Percentiles rank a stretch among this genome's conserved stretches.
Evolutionary conservation across 2,113 vertebrate species (phyloP).

Genomic region (Eubucco bourcierii): DNA sequence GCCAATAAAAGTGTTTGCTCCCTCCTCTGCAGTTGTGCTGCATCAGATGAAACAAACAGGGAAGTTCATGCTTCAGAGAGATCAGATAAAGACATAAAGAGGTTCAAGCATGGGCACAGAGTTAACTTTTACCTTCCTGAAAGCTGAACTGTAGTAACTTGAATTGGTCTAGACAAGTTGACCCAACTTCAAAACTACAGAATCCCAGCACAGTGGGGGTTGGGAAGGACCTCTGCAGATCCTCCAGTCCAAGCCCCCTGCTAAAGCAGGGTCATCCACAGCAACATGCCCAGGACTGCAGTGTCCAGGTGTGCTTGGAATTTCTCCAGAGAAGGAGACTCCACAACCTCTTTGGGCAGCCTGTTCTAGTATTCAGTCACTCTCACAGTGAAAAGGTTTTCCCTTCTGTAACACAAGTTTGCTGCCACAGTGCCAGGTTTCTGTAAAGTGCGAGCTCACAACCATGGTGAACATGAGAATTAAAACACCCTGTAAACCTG

Average conservation of each 20-base stretch:
- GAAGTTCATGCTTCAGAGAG: slow-evolving; percentile 19
- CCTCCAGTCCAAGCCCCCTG: no score
- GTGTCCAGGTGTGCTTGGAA: no score
- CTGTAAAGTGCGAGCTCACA: neutral
- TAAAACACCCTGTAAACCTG: neutral
- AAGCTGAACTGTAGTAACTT: neutral
- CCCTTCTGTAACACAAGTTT: neutral
- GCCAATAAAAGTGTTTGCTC: neutral
- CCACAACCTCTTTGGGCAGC: no score
- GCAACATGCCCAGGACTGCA: no score
- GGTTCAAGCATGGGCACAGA: neutral
- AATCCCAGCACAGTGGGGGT: no score
- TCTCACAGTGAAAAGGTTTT: no score
- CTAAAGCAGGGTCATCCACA: no score
- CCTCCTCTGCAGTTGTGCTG: neutral
- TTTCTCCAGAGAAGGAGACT: no score
- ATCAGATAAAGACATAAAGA: slow-evolving; percentile 27
- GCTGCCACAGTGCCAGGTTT: neutral
- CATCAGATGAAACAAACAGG: neutral
- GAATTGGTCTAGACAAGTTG: neutral
- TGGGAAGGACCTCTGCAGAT: no score
- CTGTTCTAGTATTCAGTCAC: no score
- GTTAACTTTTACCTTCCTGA: slow-evolving; percentile 3
- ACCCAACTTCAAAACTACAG: accelerated
- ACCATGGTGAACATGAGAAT: neutral